Evolutionary conservation across 2,113 vertebrate genomes (phyloP), one percentile per base, ranked within the genome.

Genomic region (Oostethus manadensis): DNA sequence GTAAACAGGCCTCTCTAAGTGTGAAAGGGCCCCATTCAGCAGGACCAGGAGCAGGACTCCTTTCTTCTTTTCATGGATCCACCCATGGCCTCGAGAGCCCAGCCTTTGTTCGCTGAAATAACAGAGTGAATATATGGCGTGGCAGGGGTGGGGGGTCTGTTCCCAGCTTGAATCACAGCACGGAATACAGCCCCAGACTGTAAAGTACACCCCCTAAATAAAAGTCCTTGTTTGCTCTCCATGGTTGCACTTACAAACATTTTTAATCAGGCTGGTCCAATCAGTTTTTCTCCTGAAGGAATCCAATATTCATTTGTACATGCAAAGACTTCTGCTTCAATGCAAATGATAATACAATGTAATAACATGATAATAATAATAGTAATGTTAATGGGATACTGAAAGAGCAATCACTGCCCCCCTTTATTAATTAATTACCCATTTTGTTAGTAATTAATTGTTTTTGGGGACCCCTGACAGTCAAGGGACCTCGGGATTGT

Each of bases 21-120:
- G 84, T 90, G 89, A 89, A 90, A 89, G 88, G 87, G 67, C 66
- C 59, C 84, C 49, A 88, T 90, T 90, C 88, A 90, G 77, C 58
- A 42, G 65, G 78, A 82, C 68, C 88, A 82, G 86, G 82, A 89
- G 86, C 87, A 74, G 68, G 73, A 70, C 75, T 81, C 76, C 81
- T 88, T 89, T 88, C 84, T 88, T 84, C 83, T 79, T 84, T 82
- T 84, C 81, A 86, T 69, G 81, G 82, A 80, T 83, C 82, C 86
- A 87, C 81, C 89, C 83, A 78, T 66, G 81, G 83, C 82, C 83
- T 88, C 63, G 59, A 87, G 89, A 83, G 85, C 76, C 69, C 54
- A 40, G 55, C 88, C 83, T 90, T 90, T 90, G 88, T 91, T 82
- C 76, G 51, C 71, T 80, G 78, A 60, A 86, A 84, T 86, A 86